phyloP scores from a whole-genome alignment of 2,888 invertebrate species.

The Idaea aversata region DNA sequence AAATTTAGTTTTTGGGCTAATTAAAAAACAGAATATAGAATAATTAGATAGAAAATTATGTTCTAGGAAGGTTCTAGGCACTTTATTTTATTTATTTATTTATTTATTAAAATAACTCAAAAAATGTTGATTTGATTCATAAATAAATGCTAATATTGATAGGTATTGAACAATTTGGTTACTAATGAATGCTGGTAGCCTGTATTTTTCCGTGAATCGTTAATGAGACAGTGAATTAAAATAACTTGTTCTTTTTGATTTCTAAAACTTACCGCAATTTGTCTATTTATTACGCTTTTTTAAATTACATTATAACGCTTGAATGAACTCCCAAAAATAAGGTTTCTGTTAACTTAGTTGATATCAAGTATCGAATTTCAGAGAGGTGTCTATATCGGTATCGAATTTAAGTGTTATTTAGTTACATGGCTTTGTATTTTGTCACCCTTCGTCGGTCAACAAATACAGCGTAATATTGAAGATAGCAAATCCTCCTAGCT shows the following conservation, averaged over 20 bases:
- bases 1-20: no score
- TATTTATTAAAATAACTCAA: background rate
- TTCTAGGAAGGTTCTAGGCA: no score
- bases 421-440: background rate
- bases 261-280: background rate
- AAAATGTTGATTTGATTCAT: background rate
- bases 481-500: background rate
- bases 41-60: no score
- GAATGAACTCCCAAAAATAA: background rate
- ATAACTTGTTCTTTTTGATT: background rate
- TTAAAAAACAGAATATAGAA: no score
- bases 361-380: conserved; percentile 17
- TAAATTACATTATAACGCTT: background rate
- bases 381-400: conserved; percentile 15
- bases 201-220: background rate
- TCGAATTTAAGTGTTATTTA: background rate
- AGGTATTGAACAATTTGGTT: background rate
- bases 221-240: background rate
- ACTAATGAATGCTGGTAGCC: background rate
- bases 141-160: background rate
- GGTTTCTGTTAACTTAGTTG: background rate
- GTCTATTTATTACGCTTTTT: background rate
- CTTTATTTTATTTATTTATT: no score
- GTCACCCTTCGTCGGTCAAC: no score
- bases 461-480: background rate